These are phyloP conservation scores for Ostrea denselamellosa DNA, from an alignment of 1,140 invertebrate genomes.

Conservation along the genomic window DNA sequence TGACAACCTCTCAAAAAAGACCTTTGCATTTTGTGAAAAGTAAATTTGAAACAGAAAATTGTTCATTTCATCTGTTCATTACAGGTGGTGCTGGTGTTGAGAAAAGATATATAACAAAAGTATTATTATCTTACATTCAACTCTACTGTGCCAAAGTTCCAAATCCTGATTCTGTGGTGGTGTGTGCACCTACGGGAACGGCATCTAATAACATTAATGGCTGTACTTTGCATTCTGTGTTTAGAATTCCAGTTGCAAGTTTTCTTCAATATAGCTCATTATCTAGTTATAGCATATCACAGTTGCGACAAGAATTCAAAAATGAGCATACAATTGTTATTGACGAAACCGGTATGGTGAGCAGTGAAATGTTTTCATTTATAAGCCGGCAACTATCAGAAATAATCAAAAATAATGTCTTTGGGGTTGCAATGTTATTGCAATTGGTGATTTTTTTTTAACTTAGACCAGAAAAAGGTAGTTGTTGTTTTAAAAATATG, in stretches of 20 bases:
- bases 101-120: constrained; percentile 43
- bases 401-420: constrained; percentile 41
- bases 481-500: background rate
- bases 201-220: constrained; percentile 50
- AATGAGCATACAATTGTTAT: constrained; percentile 44
- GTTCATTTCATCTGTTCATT: constrained; percentile 46
- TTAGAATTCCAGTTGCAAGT: constrained; percentile 41
- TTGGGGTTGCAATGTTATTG: constrained; percentile 55
- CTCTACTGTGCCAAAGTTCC: background rate
- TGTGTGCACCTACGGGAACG: constrained; percentile 54
- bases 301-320: constrained; percentile 33
- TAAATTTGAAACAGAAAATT: background rate
- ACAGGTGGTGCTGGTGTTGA: constrained; percentile 57
- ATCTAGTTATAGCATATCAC: background rate
- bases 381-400: constrained; percentile 50
- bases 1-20: background rate
- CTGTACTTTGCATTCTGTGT: constrained; percentile 45
- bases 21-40: constrained; percentile 54
- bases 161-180: constrained; percentile 29
- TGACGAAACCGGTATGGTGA: constrained; percentile 52
- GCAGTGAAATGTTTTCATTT: constrained; percentile 45
- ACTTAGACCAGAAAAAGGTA: background rate
- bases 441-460: constrained; percentile 41
- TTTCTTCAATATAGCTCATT: background rate
- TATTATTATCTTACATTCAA: constrained; percentile 38